Evolutionary conservation across 2,797 vertebrate genomes (phyloP).

Genomic region (Manis javanica): DNA sequence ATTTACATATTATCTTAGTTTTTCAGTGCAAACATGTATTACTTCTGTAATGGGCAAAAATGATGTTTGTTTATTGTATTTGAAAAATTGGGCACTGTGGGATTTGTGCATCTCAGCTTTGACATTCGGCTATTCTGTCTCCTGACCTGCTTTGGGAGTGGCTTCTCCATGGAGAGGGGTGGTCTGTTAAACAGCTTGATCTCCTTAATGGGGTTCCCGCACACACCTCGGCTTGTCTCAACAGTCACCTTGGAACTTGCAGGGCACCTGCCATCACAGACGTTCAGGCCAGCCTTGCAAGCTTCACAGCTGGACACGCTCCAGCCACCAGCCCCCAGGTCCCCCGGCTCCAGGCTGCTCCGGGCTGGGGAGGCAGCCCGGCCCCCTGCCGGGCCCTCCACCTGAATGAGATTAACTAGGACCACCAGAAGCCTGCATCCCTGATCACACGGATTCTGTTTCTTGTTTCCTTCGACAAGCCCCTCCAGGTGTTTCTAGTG

Average conservation of each 20-base stretch:
- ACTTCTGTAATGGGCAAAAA: background rate
- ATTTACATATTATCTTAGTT: background rate
- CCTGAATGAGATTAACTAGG: constrained; percentile 96
- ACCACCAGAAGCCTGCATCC: constrained; percentile 93
- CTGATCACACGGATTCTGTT: constrained; percentile 97
- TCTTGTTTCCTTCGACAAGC: constrained; percentile 89
- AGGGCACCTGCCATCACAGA: constrained; percentile 84
- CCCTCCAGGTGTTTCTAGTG: constrained; percentile 96
- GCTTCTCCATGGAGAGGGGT: too few relatives aligned
- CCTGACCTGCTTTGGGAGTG: too few relatives aligned
- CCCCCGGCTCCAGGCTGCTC: constrained; percentile 79
- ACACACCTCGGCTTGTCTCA: constrained; percentile 81
- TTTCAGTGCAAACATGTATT: background rate
- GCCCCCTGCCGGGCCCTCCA: constrained; percentile 90
- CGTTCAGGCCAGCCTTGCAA: constrained; percentile 82
- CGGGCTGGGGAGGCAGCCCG: constrained; percentile 73
- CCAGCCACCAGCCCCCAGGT: constrained; percentile 78
- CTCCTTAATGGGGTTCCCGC: constrained; percentile 79
- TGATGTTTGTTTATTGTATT: background rate
- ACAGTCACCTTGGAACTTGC: constrained; percentile 78
- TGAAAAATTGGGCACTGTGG: fast-evolving
- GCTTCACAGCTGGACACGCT: constrained; percentile 83
- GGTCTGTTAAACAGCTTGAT: constrained; percentile 84
- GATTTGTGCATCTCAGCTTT: background rate
- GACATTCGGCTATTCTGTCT: background rate